Evolutionary conservation across 2,113 vertebrate species (phyloP), one percentile per base, ranked within the genome.

Genomic region (Euleptes europaea): DNA sequence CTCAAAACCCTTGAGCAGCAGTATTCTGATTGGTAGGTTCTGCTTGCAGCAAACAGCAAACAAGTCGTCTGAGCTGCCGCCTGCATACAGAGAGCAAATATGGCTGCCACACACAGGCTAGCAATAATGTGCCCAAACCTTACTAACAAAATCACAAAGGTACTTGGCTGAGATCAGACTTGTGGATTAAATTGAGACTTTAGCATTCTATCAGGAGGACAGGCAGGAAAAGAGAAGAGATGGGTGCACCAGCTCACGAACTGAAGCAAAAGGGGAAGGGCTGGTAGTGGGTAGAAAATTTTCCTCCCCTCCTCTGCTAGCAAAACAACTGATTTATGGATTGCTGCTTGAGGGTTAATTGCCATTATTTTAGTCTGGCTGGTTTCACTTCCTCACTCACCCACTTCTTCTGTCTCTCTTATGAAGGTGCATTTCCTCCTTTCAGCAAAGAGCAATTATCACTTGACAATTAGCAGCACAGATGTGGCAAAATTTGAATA

Each of bases 401-500:
- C 70, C 54, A 11, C 71, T 65, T 60, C 57, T 44, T 14, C 28
- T 17, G 28, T 23, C 69, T 93, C 86, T 88, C 47, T 91, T 69
- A 79, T 47, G 76, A 90, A 75, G 0, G 0, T 87, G 79, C 80
- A 87, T 88, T 94, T 93, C 90, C 93, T 92, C 89, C 91, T 93
- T 91, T 90, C 86, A 94, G 91, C 88, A 91, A 92, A 82, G 85
- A 89, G 81, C 86, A 92, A 92, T 94, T 92, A 92, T 92, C 92
- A 90, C 90, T 92, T 88, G 82, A 85, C 85, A 92, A 93, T 94
- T 92, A 95, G 83, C 88, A 91, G 84, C 86, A 83, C 84, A 94
- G 88, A 91, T 91, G 88, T 88, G 78, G 83, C 81, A 84, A 90
- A 92, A 82, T 89, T 84, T 82, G 88, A 89, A 88, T 91, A 88